These are phyloP conservation scores for Psettodes erumei DNA, from an alignment of 2,113 vertebrate genomes.

Conservation along the genomic window DNA sequence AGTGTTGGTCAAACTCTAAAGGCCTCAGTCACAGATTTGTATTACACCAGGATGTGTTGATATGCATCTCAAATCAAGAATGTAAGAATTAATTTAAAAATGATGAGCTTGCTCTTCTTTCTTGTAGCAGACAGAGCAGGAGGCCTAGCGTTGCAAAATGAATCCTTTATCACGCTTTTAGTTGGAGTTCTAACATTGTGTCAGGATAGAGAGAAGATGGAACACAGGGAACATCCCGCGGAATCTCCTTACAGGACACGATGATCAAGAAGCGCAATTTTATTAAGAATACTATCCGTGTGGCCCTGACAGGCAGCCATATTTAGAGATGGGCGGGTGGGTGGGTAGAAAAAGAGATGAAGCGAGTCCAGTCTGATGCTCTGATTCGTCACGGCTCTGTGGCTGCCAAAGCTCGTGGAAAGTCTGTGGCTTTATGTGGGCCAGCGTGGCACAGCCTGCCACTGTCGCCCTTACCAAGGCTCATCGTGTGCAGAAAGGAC, in stretches of 20 bases:
- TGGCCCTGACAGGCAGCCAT: constrained; percentile 16
- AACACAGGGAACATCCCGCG: constrained; percentile 24
- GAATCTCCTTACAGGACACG: constrained; percentile 11
- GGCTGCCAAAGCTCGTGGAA: constrained; percentile 31
- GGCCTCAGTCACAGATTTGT: neutral
- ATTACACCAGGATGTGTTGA: constrained; percentile 3
- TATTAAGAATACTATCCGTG: constrained; percentile 19
- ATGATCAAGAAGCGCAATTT: constrained; percentile 19
- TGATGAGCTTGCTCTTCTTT: constrained; percentile 22
- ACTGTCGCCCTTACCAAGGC: constrained; percentile 35
- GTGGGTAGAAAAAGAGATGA: constrained; percentile 12
- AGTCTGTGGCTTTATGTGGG: constrained; percentile 49
- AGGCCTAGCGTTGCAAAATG: neutral
- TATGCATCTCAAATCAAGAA: neutral
- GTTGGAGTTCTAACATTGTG: constrained; percentile 1
- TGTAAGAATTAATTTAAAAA: constrained; percentile 1
- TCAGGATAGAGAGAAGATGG: constrained; percentile 21
- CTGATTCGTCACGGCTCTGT: constrained; percentile 51
- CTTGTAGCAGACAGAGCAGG: neutral
- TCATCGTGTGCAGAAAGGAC: constrained; percentile 28
- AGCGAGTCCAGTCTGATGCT: constrained; percentile 30
- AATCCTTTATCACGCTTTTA: constrained; percentile 36
- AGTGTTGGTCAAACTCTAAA: too few relatives aligned
- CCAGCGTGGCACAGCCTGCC: constrained; percentile 63
- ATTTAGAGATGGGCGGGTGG: constrained; percentile 13